Evolutionary conservation across 1,140 invertebrate species (phyloP).

Genomic region (Eupristina koningsbergeri): DNA sequence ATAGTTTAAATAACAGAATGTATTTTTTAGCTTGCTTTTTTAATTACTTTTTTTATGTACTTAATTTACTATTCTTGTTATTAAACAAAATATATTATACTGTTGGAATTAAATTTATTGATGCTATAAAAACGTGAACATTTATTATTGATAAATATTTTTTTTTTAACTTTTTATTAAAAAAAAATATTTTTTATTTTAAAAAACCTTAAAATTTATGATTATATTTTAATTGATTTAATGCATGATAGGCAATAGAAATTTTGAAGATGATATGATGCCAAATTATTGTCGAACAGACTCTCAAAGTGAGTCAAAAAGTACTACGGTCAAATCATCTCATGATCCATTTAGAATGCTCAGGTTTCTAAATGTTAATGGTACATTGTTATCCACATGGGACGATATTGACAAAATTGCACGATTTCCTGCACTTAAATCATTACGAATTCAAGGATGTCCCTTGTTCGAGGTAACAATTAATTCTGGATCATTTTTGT

Average conservation of each 20-base stretch:
- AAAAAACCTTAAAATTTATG: neutral
- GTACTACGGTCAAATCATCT: constrained; percentile 67
- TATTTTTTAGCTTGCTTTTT: no score
- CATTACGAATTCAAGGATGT: constrained; percentile 84
- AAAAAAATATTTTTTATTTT: no score
- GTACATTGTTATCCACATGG: constrained; percentile 87
- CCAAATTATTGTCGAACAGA: constrained; percentile 65
- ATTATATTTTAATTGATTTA: no score
- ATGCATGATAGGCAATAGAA: constrained; percentile 57
- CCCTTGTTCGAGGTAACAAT: constrained; percentile 69
- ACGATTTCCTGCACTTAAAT: constrained; percentile 85
- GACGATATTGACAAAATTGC: constrained; percentile 89
- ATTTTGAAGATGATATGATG: constrained; percentile 59
- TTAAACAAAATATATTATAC: no score
- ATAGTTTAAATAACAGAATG: no score
- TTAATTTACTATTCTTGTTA: no score
- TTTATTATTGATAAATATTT: no score
- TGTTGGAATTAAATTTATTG: no score
- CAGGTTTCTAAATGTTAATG: constrained; percentile 87
- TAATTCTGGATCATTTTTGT: no score
- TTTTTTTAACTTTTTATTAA: no score
- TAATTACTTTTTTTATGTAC: no score
- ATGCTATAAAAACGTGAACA: no score
- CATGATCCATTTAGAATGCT: constrained; percentile 80
- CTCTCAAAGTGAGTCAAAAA: constrained; percentile 70